phyloP scores from a whole-genome alignment of 2,797 vertebrate genomes.

The Taenioides sp. region DNA sequence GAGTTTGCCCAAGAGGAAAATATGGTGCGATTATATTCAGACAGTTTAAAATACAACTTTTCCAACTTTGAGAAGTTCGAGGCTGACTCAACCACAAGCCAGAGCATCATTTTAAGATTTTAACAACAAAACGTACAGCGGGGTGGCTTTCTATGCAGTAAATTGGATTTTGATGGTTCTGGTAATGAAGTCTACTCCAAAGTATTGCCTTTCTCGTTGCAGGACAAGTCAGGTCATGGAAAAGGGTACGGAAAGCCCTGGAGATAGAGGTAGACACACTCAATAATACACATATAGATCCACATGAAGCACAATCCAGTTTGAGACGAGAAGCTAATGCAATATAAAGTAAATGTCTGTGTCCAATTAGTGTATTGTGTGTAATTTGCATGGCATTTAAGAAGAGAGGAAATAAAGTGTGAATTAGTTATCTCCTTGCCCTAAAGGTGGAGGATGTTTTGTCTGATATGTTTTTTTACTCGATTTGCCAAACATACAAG shows the following conservation, averaged over 20 bases:
- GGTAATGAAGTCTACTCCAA: constrained; percentile 21
- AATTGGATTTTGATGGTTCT: constrained; percentile 34
- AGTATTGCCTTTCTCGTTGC: constrained; percentile 17
- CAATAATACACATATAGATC: background rate
- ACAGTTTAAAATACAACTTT: constrained; percentile 2
- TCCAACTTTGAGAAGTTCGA: background rate
- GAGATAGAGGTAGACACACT: background rate
- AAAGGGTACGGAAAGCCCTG: background rate
- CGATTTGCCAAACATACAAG: background rate
- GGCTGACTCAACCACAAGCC: background rate
- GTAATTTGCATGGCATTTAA: background rate
- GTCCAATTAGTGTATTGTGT: background rate
- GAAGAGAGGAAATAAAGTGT: background rate
- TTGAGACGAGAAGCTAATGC: background rate
- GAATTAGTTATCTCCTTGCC: background rate
- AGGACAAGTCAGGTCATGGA: background rate
- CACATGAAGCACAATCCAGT: background rate
- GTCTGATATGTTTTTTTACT: background rate
- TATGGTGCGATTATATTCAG: constrained; percentile 13
- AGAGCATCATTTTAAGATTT: background rate
- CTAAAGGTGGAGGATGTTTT: background rate
- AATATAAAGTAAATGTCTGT: background rate
- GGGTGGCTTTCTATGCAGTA: constrained; percentile 25
- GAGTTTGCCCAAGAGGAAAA: constrained; percentile 17
- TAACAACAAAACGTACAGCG: constrained; percentile 2